Base-by-base conservation (phyloP, 53 echinoderm and acorn worm species). In the Apostichopus leukothele region DNA sequence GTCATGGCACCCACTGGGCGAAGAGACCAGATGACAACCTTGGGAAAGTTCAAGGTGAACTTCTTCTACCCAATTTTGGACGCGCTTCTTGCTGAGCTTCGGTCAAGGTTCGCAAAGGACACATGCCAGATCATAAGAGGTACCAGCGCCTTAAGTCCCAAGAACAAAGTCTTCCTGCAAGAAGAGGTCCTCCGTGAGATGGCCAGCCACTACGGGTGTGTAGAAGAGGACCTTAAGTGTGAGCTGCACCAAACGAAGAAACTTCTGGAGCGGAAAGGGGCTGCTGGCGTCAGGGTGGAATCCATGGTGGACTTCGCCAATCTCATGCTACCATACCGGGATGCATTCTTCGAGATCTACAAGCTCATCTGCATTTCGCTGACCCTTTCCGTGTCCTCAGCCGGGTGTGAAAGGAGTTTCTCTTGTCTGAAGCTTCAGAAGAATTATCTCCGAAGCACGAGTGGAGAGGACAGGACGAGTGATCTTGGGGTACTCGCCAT, bases 401-500 rank as follows among this genome's bases (percentile, higher is more conserved):
- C 78, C 6, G 90, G 78, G 12, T 90, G 90, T 78, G 87, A 90
- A 75, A 76, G 78, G n/a, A 80, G 81, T 51, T 87, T 87, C 66
- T 83, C 83, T 63, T 79, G 84, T 55, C 57, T 89, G 53, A 73
- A 89, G 22, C 60, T 83, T 3, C 66, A 79, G 53, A 84, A 91
- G 66, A 89, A 83, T 50, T 71, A 91, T 84, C 76, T 91, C 12
- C 50, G 91, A 9, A 75, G 50, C 61, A 89, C 84, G 10, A 91
- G 89, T 90, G 79, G 76, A 60, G 79, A 88, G n/a, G 88, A 79
- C 52, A 78, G 91, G 54, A 86, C 86, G 7, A 91, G 76, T 11
- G 61, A 86, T 79, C 60, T 91, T 1, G 86, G 76, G 54, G 91
- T 88, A 73, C 66, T 91, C 9, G 76, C 89, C 9, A 75, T 87